These are phyloP conservation scores for Furcula furcula DNA, from an alignment of 2,888 invertebrate genomes.

Conservation along the genomic window DNA sequence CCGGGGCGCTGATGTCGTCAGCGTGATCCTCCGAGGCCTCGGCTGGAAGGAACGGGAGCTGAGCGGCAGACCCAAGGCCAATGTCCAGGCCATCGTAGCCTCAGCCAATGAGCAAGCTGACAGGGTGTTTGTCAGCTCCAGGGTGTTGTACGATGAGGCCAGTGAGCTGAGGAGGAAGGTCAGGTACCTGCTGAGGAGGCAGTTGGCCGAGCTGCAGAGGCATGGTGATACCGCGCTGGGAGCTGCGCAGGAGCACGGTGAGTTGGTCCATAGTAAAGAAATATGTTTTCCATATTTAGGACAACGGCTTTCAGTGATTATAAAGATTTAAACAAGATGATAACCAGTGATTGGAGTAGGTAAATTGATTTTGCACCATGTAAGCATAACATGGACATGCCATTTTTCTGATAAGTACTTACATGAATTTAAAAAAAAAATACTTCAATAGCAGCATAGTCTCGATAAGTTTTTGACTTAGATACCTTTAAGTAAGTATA, in stretches of 20 bases:
- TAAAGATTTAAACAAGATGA: no score
- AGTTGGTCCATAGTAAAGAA: constrained; percentile 11
- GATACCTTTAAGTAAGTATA: no score
- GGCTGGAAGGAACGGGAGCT: constrained; percentile 71
- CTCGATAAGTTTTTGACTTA: no score
- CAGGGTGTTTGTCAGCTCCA: constrained; percentile 60
- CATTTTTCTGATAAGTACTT: no score
- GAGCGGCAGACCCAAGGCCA: constrained; percentile 38
- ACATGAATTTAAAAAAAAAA: no score
- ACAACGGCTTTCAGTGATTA: no score
- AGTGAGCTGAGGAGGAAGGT: constrained; percentile 71
- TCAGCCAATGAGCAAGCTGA: constrained; percentile 56
- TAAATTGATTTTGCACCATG: no score
- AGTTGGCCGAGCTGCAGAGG: constrained; percentile 78
- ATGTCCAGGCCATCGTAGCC: constrained; percentile 29
- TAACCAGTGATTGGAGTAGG: no score
- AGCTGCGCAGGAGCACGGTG: constrained; percentile 86
- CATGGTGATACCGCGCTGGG: constrained; percentile 86
- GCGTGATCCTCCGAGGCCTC: constrained; percentile 62
- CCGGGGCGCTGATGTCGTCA: constrained; percentile 60
- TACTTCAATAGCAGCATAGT: no score
- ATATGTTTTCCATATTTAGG: no score
- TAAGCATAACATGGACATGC: no score
- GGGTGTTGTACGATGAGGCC: constrained; percentile 71
- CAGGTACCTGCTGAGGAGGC: constrained; percentile 73